phyloP scores from a whole-genome alignment of 2,113 vertebrate genomes.

The Stegastes partitus region DNA sequence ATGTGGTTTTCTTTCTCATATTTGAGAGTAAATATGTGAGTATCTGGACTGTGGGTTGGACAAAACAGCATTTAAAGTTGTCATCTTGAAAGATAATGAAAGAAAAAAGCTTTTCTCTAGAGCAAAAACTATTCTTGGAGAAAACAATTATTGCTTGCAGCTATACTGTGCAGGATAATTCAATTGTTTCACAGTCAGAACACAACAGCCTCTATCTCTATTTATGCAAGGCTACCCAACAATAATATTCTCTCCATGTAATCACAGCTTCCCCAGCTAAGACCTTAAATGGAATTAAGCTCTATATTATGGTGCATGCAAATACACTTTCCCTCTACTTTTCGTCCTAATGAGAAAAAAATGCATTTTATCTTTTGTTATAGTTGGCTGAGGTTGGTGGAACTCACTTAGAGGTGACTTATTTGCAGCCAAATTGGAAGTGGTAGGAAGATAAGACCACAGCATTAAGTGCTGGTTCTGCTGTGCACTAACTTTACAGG shows the following conservation, averaged over 20 bases:
- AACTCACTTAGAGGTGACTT: conserved; percentile 4
- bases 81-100: no score
- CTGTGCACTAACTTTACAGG: neutral
- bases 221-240: neutral
- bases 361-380: neutral
- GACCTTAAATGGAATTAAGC: neutral
- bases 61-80: no score
- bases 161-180: no score
- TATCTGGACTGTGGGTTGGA: no score
- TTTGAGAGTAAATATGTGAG: no score
- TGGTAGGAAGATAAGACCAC: neutral
- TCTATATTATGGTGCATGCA: neutral
- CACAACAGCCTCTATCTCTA: neutral
- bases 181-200: no score
- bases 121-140: no score
- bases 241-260: neutral
- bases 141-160: neutral
- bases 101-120: no score
- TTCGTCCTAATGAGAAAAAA: neutral
- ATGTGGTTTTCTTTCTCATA: no score
- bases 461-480: neutral
- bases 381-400: neutral
- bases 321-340: neutral
- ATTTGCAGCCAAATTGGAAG: neutral
- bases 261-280: neutral